A percentile compares a stretch with the other conserved stretches of the same genome.
These are phyloP conservation scores for Etheostoma nigrum DNA, from an alignment of 2,797 vertebrate genomes.

Conservation along the genomic window DNA sequence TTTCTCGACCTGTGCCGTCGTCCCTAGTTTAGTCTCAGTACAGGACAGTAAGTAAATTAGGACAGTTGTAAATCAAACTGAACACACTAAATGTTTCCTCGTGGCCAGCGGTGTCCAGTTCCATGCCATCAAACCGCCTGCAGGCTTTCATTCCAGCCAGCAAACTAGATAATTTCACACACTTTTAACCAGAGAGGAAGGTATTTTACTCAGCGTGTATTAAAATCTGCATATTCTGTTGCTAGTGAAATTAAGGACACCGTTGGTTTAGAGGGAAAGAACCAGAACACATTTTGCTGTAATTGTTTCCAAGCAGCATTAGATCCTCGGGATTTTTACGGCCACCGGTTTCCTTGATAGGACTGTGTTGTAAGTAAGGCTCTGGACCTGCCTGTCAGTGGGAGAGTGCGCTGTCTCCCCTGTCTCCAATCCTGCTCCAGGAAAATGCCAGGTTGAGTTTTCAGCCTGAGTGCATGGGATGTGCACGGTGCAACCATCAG, in stretches of 20 bases:
- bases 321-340: slow-evolving; percentile 44
- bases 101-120: not conserved
- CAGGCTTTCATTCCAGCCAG: slow-evolving; percentile 20
- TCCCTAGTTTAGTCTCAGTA: not conserved
- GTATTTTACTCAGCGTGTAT: slow-evolving; percentile 3
- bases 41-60: not conserved
- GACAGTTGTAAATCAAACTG: not conserved
- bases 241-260: not conserved
- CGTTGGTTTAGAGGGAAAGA: not conserved
- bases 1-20: not conserved
- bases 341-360: slow-evolving; percentile 53
- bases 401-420: slow-evolving; percentile 48
- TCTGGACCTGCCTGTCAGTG: slow-evolving; percentile 64
- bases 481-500: slow-evolving; percentile 68
- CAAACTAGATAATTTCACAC: slow-evolving; percentile 16
- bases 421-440: slow-evolving; percentile 67
- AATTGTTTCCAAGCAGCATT: slow-evolving; percentile 32
- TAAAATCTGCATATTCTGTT: not conserved
- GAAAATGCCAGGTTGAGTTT: slow-evolving; percentile 81
- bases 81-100: slow-evolving; percentile 27
- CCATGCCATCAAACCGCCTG: slow-evolving; percentile 12
- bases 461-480: slow-evolving; percentile 80
- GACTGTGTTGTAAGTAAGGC: slow-evolving; percentile 48
- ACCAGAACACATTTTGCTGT: not conserved
- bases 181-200: not conserved